phyloP scores from a whole-genome alignment of 2,113 vertebrate species.

The Pluvianellus socialis region DNA sequence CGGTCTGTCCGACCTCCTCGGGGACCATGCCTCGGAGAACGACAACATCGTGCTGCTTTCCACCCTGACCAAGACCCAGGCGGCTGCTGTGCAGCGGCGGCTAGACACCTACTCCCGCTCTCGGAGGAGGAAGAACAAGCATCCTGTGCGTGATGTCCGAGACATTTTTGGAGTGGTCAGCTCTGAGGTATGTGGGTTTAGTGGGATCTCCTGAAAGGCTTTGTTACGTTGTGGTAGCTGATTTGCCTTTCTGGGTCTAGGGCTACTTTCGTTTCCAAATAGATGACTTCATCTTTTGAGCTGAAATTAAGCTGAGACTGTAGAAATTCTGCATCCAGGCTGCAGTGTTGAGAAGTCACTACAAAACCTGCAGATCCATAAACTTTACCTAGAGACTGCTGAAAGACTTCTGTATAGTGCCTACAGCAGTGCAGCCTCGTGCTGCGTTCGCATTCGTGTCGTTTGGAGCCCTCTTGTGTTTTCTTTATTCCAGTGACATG shows the following conservation, averaged over 20 bases:
- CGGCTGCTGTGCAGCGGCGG: slow-evolving; percentile 82
- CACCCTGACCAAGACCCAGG: slow-evolving; percentile 87
- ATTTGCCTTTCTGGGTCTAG: neutral
- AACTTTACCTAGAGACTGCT: neutral
- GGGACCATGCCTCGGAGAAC: slow-evolving; percentile 67
- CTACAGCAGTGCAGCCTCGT: fast-evolving
- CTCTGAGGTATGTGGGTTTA: slow-evolving; percentile 59
- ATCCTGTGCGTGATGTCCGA: slow-evolving; percentile 80
- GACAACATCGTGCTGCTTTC: slow-evolving; percentile 83
- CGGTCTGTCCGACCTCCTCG: slow-evolving; percentile 82
- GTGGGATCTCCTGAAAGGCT: neutral
- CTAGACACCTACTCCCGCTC: slow-evolving; percentile 83
- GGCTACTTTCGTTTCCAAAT: neutral
- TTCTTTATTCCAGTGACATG: neutral
- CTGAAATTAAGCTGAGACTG: neutral
- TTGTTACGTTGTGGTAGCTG: fast-evolving
- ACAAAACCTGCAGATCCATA: neutral
- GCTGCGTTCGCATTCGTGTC: neutral
- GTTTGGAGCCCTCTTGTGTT: slow-evolving; percentile 35
- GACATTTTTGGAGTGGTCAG: slow-evolving; percentile 77
- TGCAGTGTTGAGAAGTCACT: fast-evolving
- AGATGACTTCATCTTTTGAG: neutral
- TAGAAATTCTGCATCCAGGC: neutral
- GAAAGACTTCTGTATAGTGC: fast-evolving
- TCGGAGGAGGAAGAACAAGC: slow-evolving; percentile 81